A percentile compares a stretch with the other conserved stretches of the same genome.
Evolutionary conservation across 2,888 invertebrate genomes (phyloP).

Genomic region (Trissolcus brochymenae): DNA sequence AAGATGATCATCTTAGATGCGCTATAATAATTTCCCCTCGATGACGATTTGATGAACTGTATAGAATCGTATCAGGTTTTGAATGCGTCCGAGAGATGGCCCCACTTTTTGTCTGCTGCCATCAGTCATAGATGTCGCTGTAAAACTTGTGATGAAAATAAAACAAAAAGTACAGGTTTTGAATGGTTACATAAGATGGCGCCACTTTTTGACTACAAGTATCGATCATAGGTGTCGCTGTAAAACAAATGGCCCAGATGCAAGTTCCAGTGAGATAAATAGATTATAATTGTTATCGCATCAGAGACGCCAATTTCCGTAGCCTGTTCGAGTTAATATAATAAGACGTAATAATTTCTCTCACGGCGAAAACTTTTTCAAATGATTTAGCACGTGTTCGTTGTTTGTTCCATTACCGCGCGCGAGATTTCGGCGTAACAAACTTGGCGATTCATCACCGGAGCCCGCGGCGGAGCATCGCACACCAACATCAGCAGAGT

Average conservation of each 20-base stretch:
- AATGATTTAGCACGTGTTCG: conserved; percentile 55
- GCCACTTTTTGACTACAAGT: too few relatives aligned
- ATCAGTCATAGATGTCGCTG: too few relatives aligned
- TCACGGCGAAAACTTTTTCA: conserved; percentile 31
- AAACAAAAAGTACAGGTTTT: background rate
- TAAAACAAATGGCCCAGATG: background rate
- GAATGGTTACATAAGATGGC: too few relatives aligned
- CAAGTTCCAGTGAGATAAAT: background rate
- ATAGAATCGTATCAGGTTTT: too few relatives aligned
- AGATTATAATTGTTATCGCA: conserved; percentile 8
- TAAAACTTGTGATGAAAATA: background rate
- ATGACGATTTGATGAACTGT: conserved; percentile 14
- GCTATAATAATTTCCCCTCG: conserved; percentile 19
- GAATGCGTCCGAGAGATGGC: too few relatives aligned
- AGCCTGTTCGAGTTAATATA: conserved; percentile 33
- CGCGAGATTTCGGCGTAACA: conserved; percentile 40
- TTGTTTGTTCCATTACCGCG: conserved; percentile 57
- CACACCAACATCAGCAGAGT: conserved; percentile 21
- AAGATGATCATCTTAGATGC: conserved; percentile 55
- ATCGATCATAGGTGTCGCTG: too few relatives aligned
- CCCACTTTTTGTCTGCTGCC: too few relatives aligned
- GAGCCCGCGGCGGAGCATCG: conserved; percentile 22
- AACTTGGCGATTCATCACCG: conserved; percentile 54
- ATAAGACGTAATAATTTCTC: conserved; percentile 48
- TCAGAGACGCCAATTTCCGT: conserved; percentile 1